phyloP scores from a whole-genome alignment of 1,140 invertebrate species.

The Samia ricini region DNA sequence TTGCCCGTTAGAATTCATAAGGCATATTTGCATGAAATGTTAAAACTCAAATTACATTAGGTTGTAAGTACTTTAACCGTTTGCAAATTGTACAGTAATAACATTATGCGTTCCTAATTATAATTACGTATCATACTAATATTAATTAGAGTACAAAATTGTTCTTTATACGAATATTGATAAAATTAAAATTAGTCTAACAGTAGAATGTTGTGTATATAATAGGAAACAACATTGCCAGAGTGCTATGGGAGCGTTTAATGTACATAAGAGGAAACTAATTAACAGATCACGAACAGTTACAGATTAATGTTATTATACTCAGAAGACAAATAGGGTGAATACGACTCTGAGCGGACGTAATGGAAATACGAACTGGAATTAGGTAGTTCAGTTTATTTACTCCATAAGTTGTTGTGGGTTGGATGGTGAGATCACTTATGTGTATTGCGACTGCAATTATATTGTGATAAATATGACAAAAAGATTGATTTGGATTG shows the following conservation, averaged over 20 bases:
- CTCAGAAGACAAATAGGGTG: slow-evolving; percentile 7
- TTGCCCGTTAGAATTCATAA: too few species aligned
- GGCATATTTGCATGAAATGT: too few species aligned
- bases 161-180: too few species aligned
- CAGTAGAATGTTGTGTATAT: not conserved
- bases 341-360: not conserved
- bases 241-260: not conserved
- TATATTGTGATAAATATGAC: too few species aligned
- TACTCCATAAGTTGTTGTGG: not conserved
- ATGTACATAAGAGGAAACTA: slow-evolving; percentile 40
- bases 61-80: too few species aligned
- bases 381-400: not conserved
- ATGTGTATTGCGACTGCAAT: not conserved
- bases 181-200: not conserved
- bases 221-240: not conserved
- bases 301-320: slow-evolving; percentile 37
- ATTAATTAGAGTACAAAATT: too few species aligned
- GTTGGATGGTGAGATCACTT: not conserved
- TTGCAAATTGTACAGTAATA: too few species aligned
- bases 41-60: too few species aligned
- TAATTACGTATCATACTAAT: too few species aligned
- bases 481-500: too few species aligned
- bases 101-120: too few species aligned
- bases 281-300: slow-evolving; percentile 45
- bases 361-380: not conserved